A percentile compares a stretch with the other conserved stretches of the same genome.
Conservation (phyloP, 2,797 vertebrate species). For the Gephyroberyx darwinii region DNA sequence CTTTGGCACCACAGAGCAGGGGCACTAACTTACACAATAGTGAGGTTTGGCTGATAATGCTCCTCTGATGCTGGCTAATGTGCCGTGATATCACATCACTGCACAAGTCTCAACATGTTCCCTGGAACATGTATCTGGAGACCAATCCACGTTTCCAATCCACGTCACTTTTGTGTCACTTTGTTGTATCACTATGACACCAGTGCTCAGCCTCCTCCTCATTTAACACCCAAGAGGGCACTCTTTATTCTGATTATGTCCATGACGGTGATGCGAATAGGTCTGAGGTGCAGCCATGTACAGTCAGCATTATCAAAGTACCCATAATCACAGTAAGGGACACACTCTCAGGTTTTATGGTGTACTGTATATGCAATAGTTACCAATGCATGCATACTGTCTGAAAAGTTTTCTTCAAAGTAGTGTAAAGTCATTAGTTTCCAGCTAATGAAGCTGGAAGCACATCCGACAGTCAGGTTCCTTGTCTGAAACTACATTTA, state of each 20-base stretch:
- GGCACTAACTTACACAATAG: constrained; percentile 69
- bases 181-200: no score
- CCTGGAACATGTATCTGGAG: background rate
- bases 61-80: constrained; percentile 19
- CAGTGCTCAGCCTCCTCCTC: no score
- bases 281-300: background rate
- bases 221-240: no score
- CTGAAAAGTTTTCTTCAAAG: no score
- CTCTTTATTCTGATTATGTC: no score
- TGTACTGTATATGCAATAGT: background rate
- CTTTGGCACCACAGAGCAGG: constrained; percentile 57
- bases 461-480: background rate
- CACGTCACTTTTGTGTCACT: no score
- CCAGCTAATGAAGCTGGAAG: background rate
- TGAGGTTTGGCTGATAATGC: constrained; percentile 49
- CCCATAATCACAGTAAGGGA: background rate
- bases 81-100: constrained; percentile 21
- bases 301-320: background rate
- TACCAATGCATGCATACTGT: no score
- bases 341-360: background rate
- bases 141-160: no score
- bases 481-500: constrained; percentile 3
- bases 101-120: constrained; percentile 44
- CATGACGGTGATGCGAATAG: no score
- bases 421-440: no score